Evolutionary conservation across 2,888 invertebrate species (phyloP), one percentile per base, ranked within the genome.

Genomic region (Tenthredo livida): DNA sequence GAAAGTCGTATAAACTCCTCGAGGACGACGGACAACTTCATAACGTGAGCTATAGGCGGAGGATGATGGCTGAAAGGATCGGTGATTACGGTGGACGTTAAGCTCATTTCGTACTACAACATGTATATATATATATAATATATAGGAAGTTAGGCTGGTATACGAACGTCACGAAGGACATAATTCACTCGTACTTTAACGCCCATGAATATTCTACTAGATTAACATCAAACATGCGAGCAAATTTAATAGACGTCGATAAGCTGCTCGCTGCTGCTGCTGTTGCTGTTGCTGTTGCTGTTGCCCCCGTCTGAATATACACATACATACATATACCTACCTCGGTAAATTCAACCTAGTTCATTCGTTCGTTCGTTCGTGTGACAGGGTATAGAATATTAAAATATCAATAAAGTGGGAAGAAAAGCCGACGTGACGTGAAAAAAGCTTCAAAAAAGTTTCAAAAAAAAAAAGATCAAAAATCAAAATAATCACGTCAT

Each of bases 171-270:
- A 80, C 80, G 80, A 80, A 80, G 80, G 80, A 61, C 61, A 80
- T 80, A 80, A 80, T 80, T 80, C 80, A 80, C 80, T 80, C 80
- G 80, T 80, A 80, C 80, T 58, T 58, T 80, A 80, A 80, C 80
- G 40, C 58, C 58, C 80, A 80, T 80, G 80, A 61, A 80, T 80
- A 80, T 80, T 80, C 80, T 37, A 80, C 80, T 58, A 80, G 80
- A 80, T 80, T 80, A 80, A 80, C 80, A 80, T 80, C 61, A 58
- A 80, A 80, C 80, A 80, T 80, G 80, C 80, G 40, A 80, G 80
- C 25, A 61, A 80, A 80, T 80, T 80, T 80, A 80, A 80, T 80
- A 80, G 80, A 80, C 80, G 61, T 80, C 80, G 80, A 80, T 80
- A 61, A 80, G 80, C 80, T 61, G 17, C 72, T 37, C 2, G 80